Conservation (phyloP, 2,888 invertebrate species). For the Frankliniella intonsa region DNA sequence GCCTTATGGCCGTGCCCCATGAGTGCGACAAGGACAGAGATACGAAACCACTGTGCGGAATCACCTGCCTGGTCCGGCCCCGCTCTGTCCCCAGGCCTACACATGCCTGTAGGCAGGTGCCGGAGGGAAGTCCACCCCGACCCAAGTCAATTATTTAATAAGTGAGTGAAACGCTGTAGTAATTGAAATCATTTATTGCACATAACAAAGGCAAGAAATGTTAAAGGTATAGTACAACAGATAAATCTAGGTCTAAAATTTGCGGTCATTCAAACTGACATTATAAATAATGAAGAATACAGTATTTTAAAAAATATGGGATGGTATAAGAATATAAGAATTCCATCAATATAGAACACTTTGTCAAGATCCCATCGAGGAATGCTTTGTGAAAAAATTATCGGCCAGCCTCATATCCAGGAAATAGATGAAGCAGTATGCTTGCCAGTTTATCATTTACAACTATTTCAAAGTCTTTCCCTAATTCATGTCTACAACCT, state of each 20-base stretch:
- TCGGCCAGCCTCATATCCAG: slow-evolving; percentile 60
- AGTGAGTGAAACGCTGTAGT: too few relatives aligned
- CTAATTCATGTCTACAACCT: slow-evolving; percentile 61
- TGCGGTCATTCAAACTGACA: not conserved
- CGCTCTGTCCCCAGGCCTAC: too few relatives aligned
- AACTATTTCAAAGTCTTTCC: slow-evolving; percentile 51
- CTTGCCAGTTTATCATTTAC: slow-evolving; percentile 55
- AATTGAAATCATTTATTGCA: too few relatives aligned
- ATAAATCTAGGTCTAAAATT: too few relatives aligned
- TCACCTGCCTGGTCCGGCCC: too few relatives aligned
- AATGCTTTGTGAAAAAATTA: slow-evolving; percentile 10
- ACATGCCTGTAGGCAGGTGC: too few relatives aligned
- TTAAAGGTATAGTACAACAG: not conserved
- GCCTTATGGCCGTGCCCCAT: too few relatives aligned
- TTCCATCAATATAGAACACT: not conserved
- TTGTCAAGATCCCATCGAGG: not conserved
- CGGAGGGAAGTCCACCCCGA: too few relatives aligned
- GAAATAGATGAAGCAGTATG: slow-evolving; percentile 57
- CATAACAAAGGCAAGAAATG: too few relatives aligned
- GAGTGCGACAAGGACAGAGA: too few relatives aligned
- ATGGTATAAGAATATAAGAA: not conserved
- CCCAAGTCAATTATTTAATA: too few relatives aligned
- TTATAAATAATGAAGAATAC: not conserved
- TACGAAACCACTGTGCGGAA: too few relatives aligned
- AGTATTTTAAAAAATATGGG: not conserved